Base-by-base conservation (phyloP, 2,113 vertebrate genomes). In the Cololabis saira region DNA sequence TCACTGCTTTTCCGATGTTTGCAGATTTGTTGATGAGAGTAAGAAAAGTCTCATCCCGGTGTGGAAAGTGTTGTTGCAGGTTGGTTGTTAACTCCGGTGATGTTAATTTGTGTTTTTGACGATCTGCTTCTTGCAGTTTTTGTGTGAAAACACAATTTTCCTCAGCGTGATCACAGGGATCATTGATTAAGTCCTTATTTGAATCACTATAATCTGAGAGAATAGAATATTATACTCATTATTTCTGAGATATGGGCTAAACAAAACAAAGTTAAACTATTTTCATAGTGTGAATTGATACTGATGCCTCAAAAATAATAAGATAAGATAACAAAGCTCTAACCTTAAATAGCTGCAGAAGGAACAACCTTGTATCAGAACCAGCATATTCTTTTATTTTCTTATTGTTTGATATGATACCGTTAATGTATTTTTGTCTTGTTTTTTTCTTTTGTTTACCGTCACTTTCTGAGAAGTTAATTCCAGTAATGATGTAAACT, bases 181-280 rank as follows among this genome's bases (percentile, higher is more conserved):
- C 80, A 80, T 74, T 78, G 76, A 76, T 76, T 48, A 59, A 76
- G 79, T 75, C 51, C 51, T 61, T 61, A 69, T 62, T 76, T 78
- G 19, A 44, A 33, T 57, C 49, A 3, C n/a, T 14, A 12, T 51
- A 54, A 73, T 74, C 56, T 50, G 50, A 50, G 63, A 71, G 40
- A 42, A 41, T 72, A 60, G 65, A 0, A 66, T 71, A 52, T 73
- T 17, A 0, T 24, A 43, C 61, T 53, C 64, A 77, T 3, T 37
- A 40, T 67, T 47, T 68, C 41, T 2, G 49, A 51, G 71, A 63
- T 21, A 19, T 11, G 27, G 54, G 27, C 10, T 18, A 64, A 61
- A 52, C 44, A 5, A 18, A 57, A 43, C 37, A 43, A 53, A 44
- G 4, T 5, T 27, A n/a, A n/a, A n/a, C n/a, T n/a, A 24, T 47